Evolutionary conservation across 2,797 vertebrate genomes (phyloP).

Genomic region (Mormyrops boulengeri): DNA sequence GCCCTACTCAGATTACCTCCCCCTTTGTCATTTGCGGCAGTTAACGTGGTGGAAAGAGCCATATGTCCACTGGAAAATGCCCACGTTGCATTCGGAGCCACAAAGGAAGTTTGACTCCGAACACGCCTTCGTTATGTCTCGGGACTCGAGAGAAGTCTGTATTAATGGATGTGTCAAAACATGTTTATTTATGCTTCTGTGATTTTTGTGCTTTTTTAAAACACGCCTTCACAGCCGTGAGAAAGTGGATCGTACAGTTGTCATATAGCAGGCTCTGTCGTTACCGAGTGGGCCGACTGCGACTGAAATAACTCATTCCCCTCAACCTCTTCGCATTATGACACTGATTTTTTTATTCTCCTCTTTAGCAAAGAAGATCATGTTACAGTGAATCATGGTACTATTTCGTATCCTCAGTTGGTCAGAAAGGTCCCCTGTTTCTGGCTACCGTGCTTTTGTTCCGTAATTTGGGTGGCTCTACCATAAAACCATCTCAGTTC

Average conservation of each 20-base stretch:
- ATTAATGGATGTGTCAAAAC: slow-evolving; percentile 2
- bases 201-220: background rate
- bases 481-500: slow-evolving; percentile 4
- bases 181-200: background rate
- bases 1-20: background rate
- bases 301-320: background rate
- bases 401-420: background rate
- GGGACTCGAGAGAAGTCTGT: background rate
- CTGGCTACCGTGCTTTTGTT: background rate
- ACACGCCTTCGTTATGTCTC: background rate
- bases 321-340: background rate
- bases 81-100: background rate
- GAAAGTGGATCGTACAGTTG: background rate
- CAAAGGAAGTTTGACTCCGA: background rate
- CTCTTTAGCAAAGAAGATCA: background rate
- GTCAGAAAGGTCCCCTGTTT: slow-evolving; percentile 5
- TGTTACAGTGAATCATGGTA: slow-evolving; percentile 6
- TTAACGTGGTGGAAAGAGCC: background rate
- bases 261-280: background rate
- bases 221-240: background rate
- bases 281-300: background rate
- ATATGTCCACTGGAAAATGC: background rate
- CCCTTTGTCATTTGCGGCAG: background rate
- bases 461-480: background rate
- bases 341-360: slow-evolving; percentile 1